Evolutionary conservation across 2,797 vertebrate genomes (phyloP), one percentile per base, ranked within the genome.

Genomic region (Toxotes lorentzi): DNA sequence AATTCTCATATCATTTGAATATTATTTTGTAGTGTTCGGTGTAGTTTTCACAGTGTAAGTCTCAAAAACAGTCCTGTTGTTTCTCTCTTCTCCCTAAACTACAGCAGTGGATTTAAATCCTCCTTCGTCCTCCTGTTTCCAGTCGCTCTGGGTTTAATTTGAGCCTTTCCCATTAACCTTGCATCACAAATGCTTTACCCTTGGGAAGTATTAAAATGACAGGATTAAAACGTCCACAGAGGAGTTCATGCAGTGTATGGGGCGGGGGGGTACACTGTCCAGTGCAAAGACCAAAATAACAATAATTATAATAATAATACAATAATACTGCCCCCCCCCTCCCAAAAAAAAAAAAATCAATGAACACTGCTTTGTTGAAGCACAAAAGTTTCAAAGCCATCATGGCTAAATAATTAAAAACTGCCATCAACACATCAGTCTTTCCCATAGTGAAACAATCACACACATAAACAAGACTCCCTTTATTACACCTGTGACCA

Each of bases 101-200:
- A n/a, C 63, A 34, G 4, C 54, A 51, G 21, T 24, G 40, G 40
- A 56, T 48, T 61, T 69, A 61, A 76, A 45, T 61, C 54, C 63
- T 66, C 19, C 2, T 60, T 47, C 2, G 14, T 56, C 65, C 24
- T 34, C 21, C 12, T 34, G 10, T 6, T 30, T 54, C 30, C 54
- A 48, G 43, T 69, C 3, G 4, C 17, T 27, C 30, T 57, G 40
- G 50, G 38, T 77, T 63, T 57, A 23, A 64, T 50, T 63, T 64
- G 66, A 70, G 32, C 30, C 35, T 78, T 78, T 54, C 30, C 45
- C 45, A 53, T 72, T 66, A 60, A 66, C 50, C 14, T 30, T 19
- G 14, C 10, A 7, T 62, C 45, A 59, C 21, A 78, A 47, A 23
- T n/a, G 30, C 53, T 59, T 35, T 54, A 35, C 45, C 27, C 61